Evolutionary conservation across 2,888 invertebrate species (phyloP), one percentile per base, ranked within the genome.

Genomic region (Ennomos fuscantarius): DNA sequence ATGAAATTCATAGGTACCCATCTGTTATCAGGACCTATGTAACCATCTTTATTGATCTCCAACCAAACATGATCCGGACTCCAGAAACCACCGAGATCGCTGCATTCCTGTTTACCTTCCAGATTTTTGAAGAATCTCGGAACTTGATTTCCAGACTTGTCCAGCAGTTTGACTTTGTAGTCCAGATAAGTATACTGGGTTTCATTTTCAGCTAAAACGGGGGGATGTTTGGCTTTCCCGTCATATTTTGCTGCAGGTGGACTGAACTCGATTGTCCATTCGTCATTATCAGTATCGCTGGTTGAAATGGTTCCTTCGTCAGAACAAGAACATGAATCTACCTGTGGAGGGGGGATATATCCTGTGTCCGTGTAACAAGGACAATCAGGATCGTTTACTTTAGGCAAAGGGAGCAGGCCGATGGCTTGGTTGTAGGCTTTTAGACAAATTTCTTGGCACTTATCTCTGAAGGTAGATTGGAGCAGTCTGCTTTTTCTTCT

Each of bases 361-460:
- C 24, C 65, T 48, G 63, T 66, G 8, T 65, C 63, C 2, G 81
- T 81, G 5, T 78, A 55, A 64, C 92, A 92, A 8, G 92, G 92
- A 56, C 92, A 92, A 13, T 83, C 80, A 0, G 90, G 90, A 51
- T 78, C 70, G 52, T 91, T 91, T 0, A 84, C 80, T 54, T 89
- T 83, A 3, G 88, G 86, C 37, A 87, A 68, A 13, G 92, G 89
- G 32, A 86, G 72, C 34, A 91, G 24, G 3, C 92, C 92, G 47
- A 91, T 86, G 0, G 92, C 87, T 78, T 91, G 91, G 67, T 91
- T 88, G 60, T 91, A 92, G 8, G 92, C 90, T 69, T 91, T 92
- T 11, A 90, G 68, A 71, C 92, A 92, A 62, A 92, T 92, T 66
- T 92, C 92, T 70, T 90, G 90, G 65, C 92, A 92, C 62, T 78